Percentiles rank a stretch among this genome's conserved stretches.
Conservation (phyloP, 2,113 vertebrate genomes). For the Xenopus tropicalis region UCB_Xtro_10.0 CM004445.2:124638501-124639000, state of each 20-base stretch:
- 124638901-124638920: too few species aligned
- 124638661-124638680: slow-evolving; percentile 30
- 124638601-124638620: slow-evolving; percentile 35
- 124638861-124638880: too few species aligned
- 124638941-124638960: too few species aligned
- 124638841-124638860: too few species aligned
- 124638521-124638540: slow-evolving; percentile 36
- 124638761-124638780: slow-evolving; percentile 14
- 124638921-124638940: too few species aligned
- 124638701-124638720: slow-evolving; percentile 18
- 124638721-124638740: slow-evolving; percentile 13
- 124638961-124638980: too few species aligned
- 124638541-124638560: slow-evolving; percentile 42
- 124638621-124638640: slow-evolving; percentile 26
- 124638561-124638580: slow-evolving; percentile 42
- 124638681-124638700: slow-evolving; percentile 38
- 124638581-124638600: slow-evolving; percentile 40
- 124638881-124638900: too few species aligned
- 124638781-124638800: slow-evolving; percentile 2
- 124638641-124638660: slow-evolving; percentile 31
- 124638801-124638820: too few species aligned
- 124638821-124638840: too few species aligned
- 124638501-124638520: slow-evolving; percentile 37
- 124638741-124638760: background rate
- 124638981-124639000: too few species aligned